Conservation (phyloP, 2,113 vertebrate genomes). For the Triplophysa siluroides region DNA sequence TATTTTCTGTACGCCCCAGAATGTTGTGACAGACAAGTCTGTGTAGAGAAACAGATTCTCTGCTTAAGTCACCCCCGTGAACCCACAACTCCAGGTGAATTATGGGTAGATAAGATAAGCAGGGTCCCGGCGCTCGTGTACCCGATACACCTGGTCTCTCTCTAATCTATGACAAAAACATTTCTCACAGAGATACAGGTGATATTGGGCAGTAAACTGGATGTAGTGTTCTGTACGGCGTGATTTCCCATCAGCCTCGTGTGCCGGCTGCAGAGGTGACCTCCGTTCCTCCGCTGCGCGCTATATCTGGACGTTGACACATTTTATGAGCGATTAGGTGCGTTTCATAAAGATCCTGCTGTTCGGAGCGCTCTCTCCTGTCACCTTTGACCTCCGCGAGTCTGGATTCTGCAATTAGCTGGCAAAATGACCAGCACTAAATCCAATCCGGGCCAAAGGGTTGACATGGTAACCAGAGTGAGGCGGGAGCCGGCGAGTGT, state of each 20-base stretch:
- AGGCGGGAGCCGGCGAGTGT: slow-evolving; percentile 61
- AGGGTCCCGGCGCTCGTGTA: neutral
- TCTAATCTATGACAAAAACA: slow-evolving; percentile 27
- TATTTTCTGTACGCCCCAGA: no score
- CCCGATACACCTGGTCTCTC: slow-evolving; percentile 34
- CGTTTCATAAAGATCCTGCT: slow-evolving; percentile 38
- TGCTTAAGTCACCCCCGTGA: neutral
- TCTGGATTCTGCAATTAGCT: slow-evolving; percentile 68
- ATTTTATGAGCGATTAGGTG: slow-evolving; percentile 57
- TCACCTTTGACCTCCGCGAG: slow-evolving; percentile 66
- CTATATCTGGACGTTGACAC: slow-evolving; percentile 51
- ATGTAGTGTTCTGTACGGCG: neutral
- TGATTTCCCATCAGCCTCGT: slow-evolving; percentile 8
- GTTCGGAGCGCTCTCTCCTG: slow-evolving; percentile 34
- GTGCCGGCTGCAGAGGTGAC: slow-evolving; percentile 33
- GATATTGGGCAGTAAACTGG: slow-evolving; percentile 36
- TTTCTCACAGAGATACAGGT: slow-evolving; percentile 35
- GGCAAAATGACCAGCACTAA: slow-evolving; percentile 72
- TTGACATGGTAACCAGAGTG: slow-evolving; percentile 66
- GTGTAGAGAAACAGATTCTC: neutral
- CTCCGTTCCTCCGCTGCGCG: slow-evolving; percentile 28
- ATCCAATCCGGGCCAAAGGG: slow-evolving; percentile 64
- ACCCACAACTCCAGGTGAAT: slow-evolving; percentile 45
- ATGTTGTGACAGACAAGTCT: no score
- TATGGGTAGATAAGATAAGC: neutral